These are phyloP conservation scores for Scortum barcoo DNA, from an alignment of 2,113 vertebrate genomes.

Conservation along the genomic window DNA sequence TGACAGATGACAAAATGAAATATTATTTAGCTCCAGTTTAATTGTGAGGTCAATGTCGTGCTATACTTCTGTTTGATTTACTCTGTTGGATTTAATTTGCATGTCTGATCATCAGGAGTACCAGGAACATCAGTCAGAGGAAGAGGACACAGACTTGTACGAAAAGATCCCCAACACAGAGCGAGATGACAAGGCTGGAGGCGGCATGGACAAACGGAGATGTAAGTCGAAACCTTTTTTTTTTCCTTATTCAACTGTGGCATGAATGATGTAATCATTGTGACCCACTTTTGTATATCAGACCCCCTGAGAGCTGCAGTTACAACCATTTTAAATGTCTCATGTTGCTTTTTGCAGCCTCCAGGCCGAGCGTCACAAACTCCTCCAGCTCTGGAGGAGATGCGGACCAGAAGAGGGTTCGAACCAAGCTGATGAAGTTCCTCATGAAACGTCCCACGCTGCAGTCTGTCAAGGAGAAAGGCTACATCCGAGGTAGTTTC, in stretches of 20 bases:
- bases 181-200: slow-evolving; percentile 71
- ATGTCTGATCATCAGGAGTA: slow-evolving; percentile 67
- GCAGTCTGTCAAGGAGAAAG: slow-evolving; percentile 91
- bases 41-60: neutral
- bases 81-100: neutral
- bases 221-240: slow-evolving; percentile 66
- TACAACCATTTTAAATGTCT: neutral
- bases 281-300: slow-evolving; percentile 2
- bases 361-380: slow-evolving; percentile 39
- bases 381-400: slow-evolving; percentile 71
- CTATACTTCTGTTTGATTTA: neutral
- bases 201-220: slow-evolving; percentile 70
- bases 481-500: slow-evolving; percentile 91
- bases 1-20: neutral
- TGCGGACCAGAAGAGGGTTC: slow-evolving; percentile 86
- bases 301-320: neutral
- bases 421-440: slow-evolving; percentile 91
- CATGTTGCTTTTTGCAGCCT: slow-evolving; percentile 8
- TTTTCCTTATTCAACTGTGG: slow-evolving; percentile 1
- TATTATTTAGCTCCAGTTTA: neutral
- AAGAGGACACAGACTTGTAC: slow-evolving; percentile 79
- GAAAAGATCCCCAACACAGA: slow-evolving; percentile 85
- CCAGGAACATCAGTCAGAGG: slow-evolving; percentile 77
- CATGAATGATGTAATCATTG: neutral
- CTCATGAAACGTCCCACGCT: slow-evolving; percentile 90